These are phyloP conservation scores for Trachelus tabidus DNA, from an alignment of 2,888 invertebrate genomes.

Conservation along the genomic window DNA sequence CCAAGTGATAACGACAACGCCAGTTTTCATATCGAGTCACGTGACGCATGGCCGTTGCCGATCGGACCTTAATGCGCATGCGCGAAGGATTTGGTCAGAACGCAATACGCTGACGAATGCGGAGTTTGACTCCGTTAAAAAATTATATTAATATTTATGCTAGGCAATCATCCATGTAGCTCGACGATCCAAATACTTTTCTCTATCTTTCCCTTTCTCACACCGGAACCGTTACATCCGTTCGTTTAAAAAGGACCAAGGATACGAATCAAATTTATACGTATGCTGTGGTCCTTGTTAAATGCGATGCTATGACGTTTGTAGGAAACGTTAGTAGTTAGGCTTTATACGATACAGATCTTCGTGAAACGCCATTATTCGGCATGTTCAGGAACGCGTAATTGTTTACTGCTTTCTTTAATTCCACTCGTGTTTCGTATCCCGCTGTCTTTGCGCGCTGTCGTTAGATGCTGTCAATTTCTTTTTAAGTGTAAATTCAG, in stretches of 20 bases:
- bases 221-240: background rate
- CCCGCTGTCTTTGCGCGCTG: background rate
- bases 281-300: background rate
- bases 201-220: background rate
- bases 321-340: background rate
- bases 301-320: background rate
- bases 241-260: background rate
- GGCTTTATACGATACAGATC: background rate
- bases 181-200: background rate
- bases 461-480: background rate
- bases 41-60: background rate
- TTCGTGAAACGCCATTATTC: conserved; percentile 36
- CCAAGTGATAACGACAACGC: background rate
- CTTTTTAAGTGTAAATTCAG: background rate
- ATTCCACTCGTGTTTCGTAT: background rate
- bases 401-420: conserved; percentile 10
- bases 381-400: conserved; percentile 49
- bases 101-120: background rate
- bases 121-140: background rate
- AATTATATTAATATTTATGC: background rate
- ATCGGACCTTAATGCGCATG: background rate
- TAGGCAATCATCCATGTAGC: background rate
- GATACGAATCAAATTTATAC: background rate
- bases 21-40: background rate
- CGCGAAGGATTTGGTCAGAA: background rate